A percentile compares a stretch with the other conserved stretches of the same genome.
These are phyloP conservation scores for Drosophila maculinotata DNA, from an alignment of 2,888 invertebrate species.

Conservation along the genomic window DNA sequence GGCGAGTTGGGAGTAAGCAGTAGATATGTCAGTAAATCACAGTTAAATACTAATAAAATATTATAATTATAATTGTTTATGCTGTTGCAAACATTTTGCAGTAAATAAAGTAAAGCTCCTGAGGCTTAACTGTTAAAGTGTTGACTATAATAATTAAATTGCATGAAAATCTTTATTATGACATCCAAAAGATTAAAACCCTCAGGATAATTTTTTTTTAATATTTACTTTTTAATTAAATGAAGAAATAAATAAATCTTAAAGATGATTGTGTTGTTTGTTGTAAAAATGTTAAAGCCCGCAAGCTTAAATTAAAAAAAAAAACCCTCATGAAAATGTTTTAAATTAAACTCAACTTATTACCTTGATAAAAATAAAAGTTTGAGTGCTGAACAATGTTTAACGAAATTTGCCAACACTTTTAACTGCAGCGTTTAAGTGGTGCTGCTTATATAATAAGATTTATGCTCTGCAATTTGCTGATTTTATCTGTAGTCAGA, in stretches of 20 bases:
- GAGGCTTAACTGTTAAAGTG: background rate
- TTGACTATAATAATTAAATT: too few species aligned
- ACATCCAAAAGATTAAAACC: too few species aligned
- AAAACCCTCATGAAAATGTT: too few species aligned
- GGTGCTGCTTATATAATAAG: slow-evolving; percentile 32
- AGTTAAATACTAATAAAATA: slow-evolving; percentile 8
- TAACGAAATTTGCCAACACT: slow-evolving; percentile 8
- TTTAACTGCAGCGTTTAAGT: background rate
- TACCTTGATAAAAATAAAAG: background rate
- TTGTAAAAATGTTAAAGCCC: background rate
- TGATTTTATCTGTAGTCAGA: slow-evolving; percentile 29
- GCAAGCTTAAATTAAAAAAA: too few species aligned
- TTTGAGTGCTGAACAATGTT: slow-evolving; percentile 13
- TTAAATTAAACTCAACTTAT: background rate
- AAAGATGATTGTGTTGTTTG: too few species aligned
- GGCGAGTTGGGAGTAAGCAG: background rate
- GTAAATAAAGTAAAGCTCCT: background rate
- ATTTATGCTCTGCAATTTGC: slow-evolving; percentile 42
- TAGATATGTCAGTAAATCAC: background rate
- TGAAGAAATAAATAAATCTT: too few species aligned
- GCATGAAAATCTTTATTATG: too few species aligned
- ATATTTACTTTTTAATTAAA: too few species aligned
- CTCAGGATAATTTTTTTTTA: too few species aligned
- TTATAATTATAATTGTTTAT: background rate
- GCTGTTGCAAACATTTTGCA: background rate